Evolutionary conservation across 2,888 invertebrate species (phyloP).

Genomic region (Lasioglossum morio): DNA sequence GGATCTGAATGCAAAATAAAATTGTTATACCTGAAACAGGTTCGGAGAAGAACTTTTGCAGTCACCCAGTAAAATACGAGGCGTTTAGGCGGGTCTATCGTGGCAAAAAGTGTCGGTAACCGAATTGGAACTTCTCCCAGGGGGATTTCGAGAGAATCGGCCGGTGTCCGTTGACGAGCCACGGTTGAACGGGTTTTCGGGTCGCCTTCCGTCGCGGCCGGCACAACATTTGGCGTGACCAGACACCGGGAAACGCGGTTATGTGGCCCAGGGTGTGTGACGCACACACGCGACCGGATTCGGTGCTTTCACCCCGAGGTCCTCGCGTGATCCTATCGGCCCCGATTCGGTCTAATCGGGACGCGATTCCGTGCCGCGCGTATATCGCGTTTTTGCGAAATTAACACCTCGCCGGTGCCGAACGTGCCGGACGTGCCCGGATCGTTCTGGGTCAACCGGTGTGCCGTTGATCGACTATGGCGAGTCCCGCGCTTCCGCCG

Average conservation of each 20-base stretch:
- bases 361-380: slow-evolving; percentile 46
- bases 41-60: not conserved
- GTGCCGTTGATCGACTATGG: not conserved
- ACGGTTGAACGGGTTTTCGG: slow-evolving; percentile 26
- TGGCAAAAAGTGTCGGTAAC: not conserved
- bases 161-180: not conserved
- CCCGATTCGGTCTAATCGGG: slow-evolving; percentile 53
- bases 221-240: slow-evolving; percentile 63
- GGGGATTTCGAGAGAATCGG: not conserved
- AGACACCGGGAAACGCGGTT: slow-evolving; percentile 57
- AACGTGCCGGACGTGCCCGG: slow-evolving; percentile 4
- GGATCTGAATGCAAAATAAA: not conserved
- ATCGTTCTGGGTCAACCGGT: slow-evolving; percentile 21
- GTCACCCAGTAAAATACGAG: not conserved
- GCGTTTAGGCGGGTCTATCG: not conserved
- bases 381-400: slow-evolving; percentile 35
- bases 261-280: slow-evolving; percentile 24
- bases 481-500: slow-evolving; percentile 4
- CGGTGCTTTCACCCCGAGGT: slow-evolving; percentile 52
- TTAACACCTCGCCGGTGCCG: slow-evolving; percentile 20
- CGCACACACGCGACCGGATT: slow-evolving; percentile 23
- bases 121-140: not conserved
- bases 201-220: slow-evolving; percentile 49
- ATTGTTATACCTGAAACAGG: not conserved
- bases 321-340: slow-evolving; percentile 65